Conservation (phyloP, 2,888 invertebrate species). For the Drosophila atripex region DNA sequence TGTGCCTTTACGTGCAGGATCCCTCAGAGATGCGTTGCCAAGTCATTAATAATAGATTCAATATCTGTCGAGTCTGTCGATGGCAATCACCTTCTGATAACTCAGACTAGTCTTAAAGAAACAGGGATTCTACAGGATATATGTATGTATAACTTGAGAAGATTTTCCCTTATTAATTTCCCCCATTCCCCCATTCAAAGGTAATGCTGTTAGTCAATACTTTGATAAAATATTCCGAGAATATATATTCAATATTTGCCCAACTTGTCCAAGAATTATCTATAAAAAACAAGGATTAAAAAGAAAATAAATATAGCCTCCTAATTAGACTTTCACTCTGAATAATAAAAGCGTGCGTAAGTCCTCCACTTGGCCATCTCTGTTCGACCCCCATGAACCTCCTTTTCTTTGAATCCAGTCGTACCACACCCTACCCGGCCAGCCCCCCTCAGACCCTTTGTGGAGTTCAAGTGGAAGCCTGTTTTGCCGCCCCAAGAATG, state of each 20-base stretch:
- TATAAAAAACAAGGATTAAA: not conserved
- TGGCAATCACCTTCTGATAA: not conserved
- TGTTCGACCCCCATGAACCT: conserved; percentile 2
- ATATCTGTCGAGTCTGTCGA: conserved; percentile 3
- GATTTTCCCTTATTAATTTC: not conserved
- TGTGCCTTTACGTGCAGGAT: not conserved
- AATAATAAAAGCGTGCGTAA: conserved; percentile 16
- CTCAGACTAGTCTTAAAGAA: not conserved
- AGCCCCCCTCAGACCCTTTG: not conserved
- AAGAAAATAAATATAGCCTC: not conserved
- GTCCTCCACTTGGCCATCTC: conserved; percentile 6
- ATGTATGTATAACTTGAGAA: not conserved
- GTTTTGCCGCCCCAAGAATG: conserved; percentile 30
- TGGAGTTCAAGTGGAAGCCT: conserved; percentile 16
- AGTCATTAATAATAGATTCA: conserved; percentile 30
- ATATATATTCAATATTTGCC: not conserved
- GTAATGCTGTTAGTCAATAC: not conserved
- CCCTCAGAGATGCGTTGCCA: conserved; percentile 26
- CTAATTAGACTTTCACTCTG: conserved; percentile 1
- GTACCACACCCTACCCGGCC: not conserved
- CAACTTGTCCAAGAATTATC: not conserved
- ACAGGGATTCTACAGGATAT: not conserved
- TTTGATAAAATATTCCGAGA: not conserved
- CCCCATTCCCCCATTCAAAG: not conserved
- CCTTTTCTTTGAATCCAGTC: not conserved